phyloP scores from a whole-genome alignment of 2,888 invertebrate species.

The Cotesia congregata region DNA sequence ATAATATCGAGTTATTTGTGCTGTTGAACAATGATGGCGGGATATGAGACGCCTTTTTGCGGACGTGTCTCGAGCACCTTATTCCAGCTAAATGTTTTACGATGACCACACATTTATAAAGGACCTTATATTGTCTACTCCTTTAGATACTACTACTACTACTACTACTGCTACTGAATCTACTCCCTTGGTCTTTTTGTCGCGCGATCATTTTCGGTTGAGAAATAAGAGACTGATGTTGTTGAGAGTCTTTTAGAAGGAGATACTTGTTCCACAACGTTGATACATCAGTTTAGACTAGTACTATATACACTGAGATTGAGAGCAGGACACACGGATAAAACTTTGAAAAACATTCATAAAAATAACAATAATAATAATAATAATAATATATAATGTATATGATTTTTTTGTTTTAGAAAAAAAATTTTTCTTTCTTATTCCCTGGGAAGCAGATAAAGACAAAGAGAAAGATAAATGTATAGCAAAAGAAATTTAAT shows the following conservation, averaged over 20 bases:
- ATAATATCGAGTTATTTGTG: slow-evolving; percentile 12
- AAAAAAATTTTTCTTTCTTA: slow-evolving; percentile 21
- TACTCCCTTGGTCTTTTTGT: slow-evolving; percentile 41
- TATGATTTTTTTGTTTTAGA: slow-evolving; percentile 45
- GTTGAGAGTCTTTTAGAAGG: neutral
- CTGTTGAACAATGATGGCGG: slow-evolving; percentile 17
- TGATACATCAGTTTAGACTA: neutral
- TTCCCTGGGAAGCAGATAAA: slow-evolving; percentile 45
- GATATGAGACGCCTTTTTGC: slow-evolving; percentile 54
- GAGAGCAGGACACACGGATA: neutral
- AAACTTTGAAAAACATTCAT: neutral
- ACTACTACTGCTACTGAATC: slow-evolving; percentile 31
- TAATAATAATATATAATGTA: neutral
- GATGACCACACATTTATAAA: slow-evolving; percentile 21
- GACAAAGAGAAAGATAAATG: slow-evolving; percentile 33
- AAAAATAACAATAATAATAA: neutral
- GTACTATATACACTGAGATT: neutral
- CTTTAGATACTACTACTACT: neutral
- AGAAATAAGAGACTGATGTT: neutral
- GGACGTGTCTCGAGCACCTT: slow-evolving; percentile 57
- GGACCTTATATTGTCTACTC: neutral
- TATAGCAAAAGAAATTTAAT: slow-evolving; percentile 39
- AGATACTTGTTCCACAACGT: neutral
- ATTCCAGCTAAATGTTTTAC: slow-evolving; percentile 63
- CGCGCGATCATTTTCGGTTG: slow-evolving; percentile 22